phyloP scores from a whole-genome alignment of 2,888 invertebrate species.

The Eutolmus rufibarbis region DNA sequence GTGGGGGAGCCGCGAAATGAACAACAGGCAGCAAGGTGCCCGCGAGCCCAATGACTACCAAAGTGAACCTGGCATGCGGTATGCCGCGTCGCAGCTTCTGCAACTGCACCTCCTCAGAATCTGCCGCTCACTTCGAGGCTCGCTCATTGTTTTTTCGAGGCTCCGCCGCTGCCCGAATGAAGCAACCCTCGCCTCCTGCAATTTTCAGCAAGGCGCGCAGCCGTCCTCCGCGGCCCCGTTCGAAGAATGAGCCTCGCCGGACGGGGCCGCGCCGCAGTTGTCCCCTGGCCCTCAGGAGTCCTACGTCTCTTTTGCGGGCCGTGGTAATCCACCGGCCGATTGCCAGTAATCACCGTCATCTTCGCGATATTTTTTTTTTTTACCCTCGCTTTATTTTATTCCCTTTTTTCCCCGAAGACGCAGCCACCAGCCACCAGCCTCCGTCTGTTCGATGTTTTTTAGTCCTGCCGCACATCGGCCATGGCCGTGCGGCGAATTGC shows the following conservation, averaged over 20 bases:
- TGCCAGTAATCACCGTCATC: slow-evolving; percentile 48
- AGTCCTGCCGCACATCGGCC: background rate
- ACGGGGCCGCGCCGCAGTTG: background rate
- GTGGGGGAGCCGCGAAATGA: slow-evolving; percentile 21
- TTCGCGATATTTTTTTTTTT: slow-evolving; percentile 9
- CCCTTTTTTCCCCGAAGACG: background rate
- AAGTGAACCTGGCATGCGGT: slow-evolving; percentile 43
- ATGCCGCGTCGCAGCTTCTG: slow-evolving; percentile 39
- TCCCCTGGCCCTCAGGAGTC: slow-evolving; percentile 16
- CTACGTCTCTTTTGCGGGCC: background rate
- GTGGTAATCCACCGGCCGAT: slow-evolving; percentile 34
- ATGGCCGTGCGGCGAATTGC: slow-evolving; percentile 18
- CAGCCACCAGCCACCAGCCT: background rate
- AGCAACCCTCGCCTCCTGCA: slow-evolving; percentile 43
- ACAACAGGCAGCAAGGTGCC: slow-evolving; percentile 39
- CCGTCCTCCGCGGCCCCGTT: background rate
- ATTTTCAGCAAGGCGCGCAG: background rate
- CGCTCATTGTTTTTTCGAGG: slow-evolving; percentile 20
- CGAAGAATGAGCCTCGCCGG: background rate
- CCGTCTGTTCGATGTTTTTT: slow-evolving; percentile 6
- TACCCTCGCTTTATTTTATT: slow-evolving; percentile 13
- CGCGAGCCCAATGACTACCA: slow-evolving; percentile 44
- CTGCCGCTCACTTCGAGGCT: slow-evolving; percentile 39
- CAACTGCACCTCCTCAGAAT: slow-evolving; percentile 39
- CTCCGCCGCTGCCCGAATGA: slow-evolving; percentile 18